Conservation (phyloP, 2,113 vertebrate genomes). For the Poecile atricapillus region DNA sequence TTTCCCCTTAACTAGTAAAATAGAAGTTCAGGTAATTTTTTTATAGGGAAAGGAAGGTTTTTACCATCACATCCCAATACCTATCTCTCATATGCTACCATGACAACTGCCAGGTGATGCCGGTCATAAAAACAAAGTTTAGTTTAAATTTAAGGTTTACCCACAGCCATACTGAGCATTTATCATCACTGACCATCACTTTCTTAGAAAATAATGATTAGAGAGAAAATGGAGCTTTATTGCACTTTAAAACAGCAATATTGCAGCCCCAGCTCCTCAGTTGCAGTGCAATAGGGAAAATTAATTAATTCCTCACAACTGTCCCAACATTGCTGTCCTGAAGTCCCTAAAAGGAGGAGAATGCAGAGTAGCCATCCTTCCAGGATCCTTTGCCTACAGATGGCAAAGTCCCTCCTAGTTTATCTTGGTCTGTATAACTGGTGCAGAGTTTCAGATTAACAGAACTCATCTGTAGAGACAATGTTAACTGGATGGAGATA, state of each 20-base stretch:
- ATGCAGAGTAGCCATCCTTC: not conserved
- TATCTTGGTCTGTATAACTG: not conserved
- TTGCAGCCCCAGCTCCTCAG: not conserved
- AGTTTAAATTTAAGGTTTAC: not conserved
- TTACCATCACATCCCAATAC: not conserved
- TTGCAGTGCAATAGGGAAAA: not conserved
- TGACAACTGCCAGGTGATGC: not conserved
- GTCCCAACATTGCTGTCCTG: not conserved
- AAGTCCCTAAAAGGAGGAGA: not conserved
- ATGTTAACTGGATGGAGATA: not conserved
- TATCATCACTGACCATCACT: not conserved
- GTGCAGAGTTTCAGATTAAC: not conserved
- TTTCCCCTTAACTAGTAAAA: not conserved
- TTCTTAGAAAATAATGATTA: not conserved
- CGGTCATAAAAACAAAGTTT: not conserved
- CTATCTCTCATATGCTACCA: not conserved
- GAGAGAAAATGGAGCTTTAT: not conserved
- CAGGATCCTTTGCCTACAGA: not conserved
- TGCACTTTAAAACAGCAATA: not conserved
- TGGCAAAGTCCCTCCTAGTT: not conserved
- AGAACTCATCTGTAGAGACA: not conserved
- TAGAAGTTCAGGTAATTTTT: not conserved
- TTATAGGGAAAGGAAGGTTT: not conserved
- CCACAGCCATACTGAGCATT: not conserved
- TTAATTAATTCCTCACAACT: not conserved